Evolutionary conservation across 2,797 vertebrate genomes (phyloP).

Genomic region (Anas acuta): DNA sequence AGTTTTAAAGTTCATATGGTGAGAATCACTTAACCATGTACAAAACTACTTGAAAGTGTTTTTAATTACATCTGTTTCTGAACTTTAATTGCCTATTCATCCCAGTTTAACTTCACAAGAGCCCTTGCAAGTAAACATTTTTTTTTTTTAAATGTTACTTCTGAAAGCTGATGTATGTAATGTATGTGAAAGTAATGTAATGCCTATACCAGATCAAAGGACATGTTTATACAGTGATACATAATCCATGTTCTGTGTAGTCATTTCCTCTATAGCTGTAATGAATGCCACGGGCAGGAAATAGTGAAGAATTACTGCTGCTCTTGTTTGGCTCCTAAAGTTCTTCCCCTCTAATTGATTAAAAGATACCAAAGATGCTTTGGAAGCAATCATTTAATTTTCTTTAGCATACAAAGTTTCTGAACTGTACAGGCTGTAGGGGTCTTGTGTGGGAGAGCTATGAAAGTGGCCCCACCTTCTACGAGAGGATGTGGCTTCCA

Average conservation of each 20-base stretch:
- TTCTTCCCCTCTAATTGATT: accelerated
- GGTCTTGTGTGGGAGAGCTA: background rate
- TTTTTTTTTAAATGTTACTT: background rate
- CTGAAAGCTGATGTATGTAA: background rate
- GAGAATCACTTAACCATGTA: background rate
- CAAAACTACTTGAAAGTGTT: background rate
- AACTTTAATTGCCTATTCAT: background rate
- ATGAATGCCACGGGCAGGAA: background rate
- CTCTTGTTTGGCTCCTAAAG: background rate
- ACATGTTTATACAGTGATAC: background rate
- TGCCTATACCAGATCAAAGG: background rate
- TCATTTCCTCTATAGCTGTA: background rate
- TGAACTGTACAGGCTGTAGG: background rate
- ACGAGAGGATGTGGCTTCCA: background rate
- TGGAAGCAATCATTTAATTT: background rate
- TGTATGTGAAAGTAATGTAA: background rate
- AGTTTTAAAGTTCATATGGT: background rate
- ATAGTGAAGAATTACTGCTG: background rate
- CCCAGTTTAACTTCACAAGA: background rate
- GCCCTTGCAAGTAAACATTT: background rate
- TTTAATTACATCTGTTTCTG: background rate
- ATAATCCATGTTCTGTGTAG: background rate
- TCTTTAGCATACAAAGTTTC: background rate
- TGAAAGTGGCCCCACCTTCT: accelerated
- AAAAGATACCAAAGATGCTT: background rate